A percentile compares a stretch with the other conserved stretches of the same genome.
Conservation (phyloP, 1,140 invertebrate species). For the Helicoverpa zea region DNA sequence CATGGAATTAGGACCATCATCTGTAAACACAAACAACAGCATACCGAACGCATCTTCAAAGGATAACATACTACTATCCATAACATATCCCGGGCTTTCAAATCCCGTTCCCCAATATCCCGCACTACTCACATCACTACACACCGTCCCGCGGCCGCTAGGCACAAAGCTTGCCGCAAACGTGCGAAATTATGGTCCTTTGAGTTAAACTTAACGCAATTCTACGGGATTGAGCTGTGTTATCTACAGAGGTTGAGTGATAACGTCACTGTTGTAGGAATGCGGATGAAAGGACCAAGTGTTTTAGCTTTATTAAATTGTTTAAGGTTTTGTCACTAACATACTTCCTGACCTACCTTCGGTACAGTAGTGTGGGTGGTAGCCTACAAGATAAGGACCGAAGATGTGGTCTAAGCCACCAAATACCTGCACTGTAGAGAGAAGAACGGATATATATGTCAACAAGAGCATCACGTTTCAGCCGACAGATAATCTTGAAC, state of each 20-base stretch:
- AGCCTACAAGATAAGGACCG: too few relatives aligned
- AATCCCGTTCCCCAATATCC: slow-evolving; percentile 36
- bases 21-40: slow-evolving; percentile 13
- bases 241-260: neutral
- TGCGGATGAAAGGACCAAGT: slow-evolving; percentile 14
- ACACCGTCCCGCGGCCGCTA: slow-evolving; percentile 9
- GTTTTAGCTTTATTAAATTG: neutral
- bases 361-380: too few relatives aligned
- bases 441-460: too few relatives aligned
- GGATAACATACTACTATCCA: slow-evolving; percentile 5
- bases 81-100: slow-evolving; percentile 28
- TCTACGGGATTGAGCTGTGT: slow-evolving; percentile 2
- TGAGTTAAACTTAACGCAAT: slow-evolving; percentile 40
- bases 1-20: neutral
- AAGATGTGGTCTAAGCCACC: too few relatives aligned
- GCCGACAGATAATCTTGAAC: too few relatives aligned
- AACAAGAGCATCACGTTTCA: too few relatives aligned
- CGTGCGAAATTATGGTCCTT: slow-evolving; percentile 34
- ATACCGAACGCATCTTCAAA: slow-evolving; percentile 19
- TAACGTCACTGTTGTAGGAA: slow-evolving; percentile 1
- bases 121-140: slow-evolving; percentile 20
- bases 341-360: too few relatives aligned
- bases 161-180: slow-evolving; percentile 33
- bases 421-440: too few relatives aligned
- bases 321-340: neutral